A percentile compares a stretch with the other conserved stretches of the same genome.
Conservation (phyloP, 2,113 vertebrate genomes). For the Pan troglodytes region NHGRI_mPanTro3-v2.1_pri NC_072403.2:151445501-151446000, state of each 20-base stretch:
- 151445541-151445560: neutral
- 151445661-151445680: constrained; percentile 76
- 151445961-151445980: constrained; percentile 69
- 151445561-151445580: neutral
- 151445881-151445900: constrained; percentile 78
- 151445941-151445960: constrained; percentile 74
- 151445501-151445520: constrained; percentile 17
- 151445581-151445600: constrained; percentile 27
- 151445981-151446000: constrained; percentile 73
- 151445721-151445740: constrained; percentile 78
- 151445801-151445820: constrained; percentile 89
- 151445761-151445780: constrained; percentile 87
- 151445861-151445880: constrained; percentile 81
- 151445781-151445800: constrained; percentile 88
- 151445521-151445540: constrained; percentile 4
- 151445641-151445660: constrained; percentile 70
- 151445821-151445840: constrained; percentile 83
- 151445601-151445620: constrained; percentile 61
- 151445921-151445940: constrained; percentile 72
- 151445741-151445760: constrained; percentile 88
- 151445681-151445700: constrained; percentile 80
- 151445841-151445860: constrained; percentile 82
- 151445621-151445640: constrained; percentile 71
- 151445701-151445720: constrained; percentile 80
- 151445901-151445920: constrained; percentile 79